Conservation (phyloP, 2,113 vertebrate species). For the Spermophilus dauricus region DNA sequence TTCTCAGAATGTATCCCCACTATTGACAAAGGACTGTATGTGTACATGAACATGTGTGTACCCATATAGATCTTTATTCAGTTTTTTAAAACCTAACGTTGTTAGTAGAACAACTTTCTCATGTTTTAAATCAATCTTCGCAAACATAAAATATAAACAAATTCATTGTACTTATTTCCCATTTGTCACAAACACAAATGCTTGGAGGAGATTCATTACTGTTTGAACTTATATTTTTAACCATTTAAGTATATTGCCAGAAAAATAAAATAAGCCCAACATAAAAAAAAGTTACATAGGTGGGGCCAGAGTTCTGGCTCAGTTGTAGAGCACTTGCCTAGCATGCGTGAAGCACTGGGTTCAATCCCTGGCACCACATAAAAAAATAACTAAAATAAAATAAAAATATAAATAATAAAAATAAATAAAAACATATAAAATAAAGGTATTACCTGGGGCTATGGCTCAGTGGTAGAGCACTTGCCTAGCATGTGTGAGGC, state of each 20-base stretch:
- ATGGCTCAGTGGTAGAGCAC: too few relatives aligned
- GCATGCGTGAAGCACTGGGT: too few relatives aligned
- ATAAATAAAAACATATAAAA: too few relatives aligned
- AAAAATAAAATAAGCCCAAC: conserved; percentile 43
- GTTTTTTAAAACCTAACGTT: conserved; percentile 9
- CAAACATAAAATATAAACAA: not conserved
- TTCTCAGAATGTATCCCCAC: not conserved
- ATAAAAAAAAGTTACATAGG: not conserved
- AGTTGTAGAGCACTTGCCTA: too few relatives aligned
- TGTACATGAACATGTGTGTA: not conserved
- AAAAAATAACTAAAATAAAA: too few relatives aligned
- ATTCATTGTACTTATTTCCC: conserved; percentile 48
- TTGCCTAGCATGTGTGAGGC: too few relatives aligned
- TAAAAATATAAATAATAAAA: too few relatives aligned
- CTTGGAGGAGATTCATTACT: conserved; percentile 22
- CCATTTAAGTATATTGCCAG: conserved; percentile 1
- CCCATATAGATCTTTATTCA: not conserved
- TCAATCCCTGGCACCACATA: too few relatives aligned
- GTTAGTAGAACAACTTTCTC: conserved; percentile 3
- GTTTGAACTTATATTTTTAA: conserved; percentile 46
- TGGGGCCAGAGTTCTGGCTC: too few relatives aligned
- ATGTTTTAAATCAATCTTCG: conserved; percentile 30
- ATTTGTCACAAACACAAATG: conserved; percentile 54
- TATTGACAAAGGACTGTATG: not conserved
- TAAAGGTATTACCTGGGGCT: too few relatives aligned